Conservation (phyloP, 2,113 vertebrate genomes). For the Mola mola region DNA sequence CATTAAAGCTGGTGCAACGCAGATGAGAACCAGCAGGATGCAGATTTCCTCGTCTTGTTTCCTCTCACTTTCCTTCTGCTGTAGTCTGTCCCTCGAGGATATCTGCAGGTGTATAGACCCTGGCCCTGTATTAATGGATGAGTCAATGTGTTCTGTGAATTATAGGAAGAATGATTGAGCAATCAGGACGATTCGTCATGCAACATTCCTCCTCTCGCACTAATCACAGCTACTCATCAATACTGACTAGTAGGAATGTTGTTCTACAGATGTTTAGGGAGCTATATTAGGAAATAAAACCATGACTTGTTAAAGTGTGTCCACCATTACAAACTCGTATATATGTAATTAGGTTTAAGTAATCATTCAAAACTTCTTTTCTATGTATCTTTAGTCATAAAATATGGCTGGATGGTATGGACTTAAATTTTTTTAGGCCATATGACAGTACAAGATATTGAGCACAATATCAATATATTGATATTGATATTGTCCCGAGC, state of each 20-base stretch:
- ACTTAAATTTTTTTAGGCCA: too few relatives aligned
- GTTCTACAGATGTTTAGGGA: too few relatives aligned
- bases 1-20: not conserved
- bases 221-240: conserved; percentile 67
- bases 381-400: too few relatives aligned
- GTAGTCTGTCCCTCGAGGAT: conserved; percentile 4
- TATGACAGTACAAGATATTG: too few relatives aligned
- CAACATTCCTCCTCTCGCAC: conserved; percentile 48
- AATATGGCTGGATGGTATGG: too few relatives aligned
- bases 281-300: too few relatives aligned
- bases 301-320: too few relatives aligned
- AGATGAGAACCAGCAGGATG: conserved; percentile 25
- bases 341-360: too few relatives aligned
- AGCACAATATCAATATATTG: too few relatives aligned
- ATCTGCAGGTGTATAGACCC: conserved; percentile 60
- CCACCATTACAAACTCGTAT: too few relatives aligned
- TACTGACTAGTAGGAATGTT: conserved; percentile 53
- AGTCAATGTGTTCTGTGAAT: conserved; percentile 51
- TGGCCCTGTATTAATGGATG: conserved; percentile 60
- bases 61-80: not conserved
- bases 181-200: conserved; percentile 74
- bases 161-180: conserved; percentile 68
- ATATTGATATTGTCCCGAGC: too few relatives aligned
- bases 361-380: too few relatives aligned
- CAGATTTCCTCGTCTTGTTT: not conserved